Evolutionary conservation across 2,888 invertebrate species (phyloP).

Genomic region (Drosophila flavopinicola): DNA sequence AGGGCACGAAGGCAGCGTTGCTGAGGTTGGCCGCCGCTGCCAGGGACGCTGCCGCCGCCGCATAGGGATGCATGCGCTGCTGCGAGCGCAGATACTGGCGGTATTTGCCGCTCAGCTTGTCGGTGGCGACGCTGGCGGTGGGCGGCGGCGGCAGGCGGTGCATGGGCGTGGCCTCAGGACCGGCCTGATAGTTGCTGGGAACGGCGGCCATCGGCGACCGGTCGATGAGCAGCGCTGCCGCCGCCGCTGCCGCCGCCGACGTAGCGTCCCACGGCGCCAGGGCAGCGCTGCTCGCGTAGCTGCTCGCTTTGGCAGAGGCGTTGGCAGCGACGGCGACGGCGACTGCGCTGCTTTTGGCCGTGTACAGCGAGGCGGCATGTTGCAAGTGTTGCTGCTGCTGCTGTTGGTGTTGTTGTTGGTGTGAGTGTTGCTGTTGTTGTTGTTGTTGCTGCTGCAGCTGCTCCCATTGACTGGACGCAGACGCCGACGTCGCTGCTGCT

Average conservation of each 20-base stretch:
- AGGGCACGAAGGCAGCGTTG: constrained; percentile 85
- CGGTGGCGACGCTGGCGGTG: constrained; percentile 28
- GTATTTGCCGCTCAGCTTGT: constrained; percentile 85
- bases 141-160: constrained; percentile 48
- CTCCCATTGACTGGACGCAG: constrained; percentile 79
- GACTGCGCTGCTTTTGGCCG: constrained; percentile 63
- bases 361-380: constrained; percentile 59
- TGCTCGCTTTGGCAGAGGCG: constrained; percentile 58
- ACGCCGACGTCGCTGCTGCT: constrained; percentile 62
- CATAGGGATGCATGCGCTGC: constrained; percentile 86
- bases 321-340: constrained; percentile 25
- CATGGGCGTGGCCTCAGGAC: constrained; percentile 83
- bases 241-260: constrained; percentile 68
- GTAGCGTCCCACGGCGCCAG: constrained; percentile 73
- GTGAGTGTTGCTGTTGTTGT: constrained; percentile 18
- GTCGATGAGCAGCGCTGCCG: constrained; percentile 79
- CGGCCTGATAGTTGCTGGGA: constrained; percentile 85
- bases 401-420: constrained; percentile 44
- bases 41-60: constrained; percentile 72
- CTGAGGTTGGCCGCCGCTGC: constrained; percentile 84
- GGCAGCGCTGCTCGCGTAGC: constrained; percentile 73
- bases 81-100: constrained; percentile 86
- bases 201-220: constrained; percentile 85
- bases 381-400: constrained; percentile 50
- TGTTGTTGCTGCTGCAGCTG: constrained; percentile 73